These are phyloP conservation scores for Cerceris ruficornis DNA, from an alignment of 2,888 invertebrate species.

Conservation along the genomic window DNA sequence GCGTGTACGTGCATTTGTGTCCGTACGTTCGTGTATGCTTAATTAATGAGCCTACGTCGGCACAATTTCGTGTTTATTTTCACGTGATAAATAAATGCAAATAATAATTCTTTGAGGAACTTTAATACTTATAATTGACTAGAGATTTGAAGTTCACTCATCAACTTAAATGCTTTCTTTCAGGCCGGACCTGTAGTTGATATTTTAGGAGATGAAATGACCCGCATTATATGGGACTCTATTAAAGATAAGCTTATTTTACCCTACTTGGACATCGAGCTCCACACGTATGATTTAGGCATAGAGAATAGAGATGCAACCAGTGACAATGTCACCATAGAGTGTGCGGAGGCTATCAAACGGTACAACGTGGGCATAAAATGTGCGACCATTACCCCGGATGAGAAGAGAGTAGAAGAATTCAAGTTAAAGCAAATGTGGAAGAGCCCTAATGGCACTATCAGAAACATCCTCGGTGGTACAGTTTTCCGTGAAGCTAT, in stretches of 20 bases:
- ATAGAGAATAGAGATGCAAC: conserved; percentile 97
- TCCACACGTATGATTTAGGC: conserved; percentile 96
- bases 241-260: conserved; percentile 98
- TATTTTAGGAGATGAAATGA: conserved; percentile 97
- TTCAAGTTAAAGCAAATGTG: conserved; percentile 95
- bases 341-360: conserved; percentile 97
- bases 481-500: conserved; percentile 94
- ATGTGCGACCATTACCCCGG: conserved; percentile 99
- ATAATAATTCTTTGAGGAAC: too few relatives aligned
- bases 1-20: background rate
- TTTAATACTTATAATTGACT: too few relatives aligned
- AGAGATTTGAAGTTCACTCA: too few relatives aligned
- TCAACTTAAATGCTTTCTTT: too few relatives aligned
- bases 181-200: conserved; percentile 94
- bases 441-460: conserved; percentile 95
- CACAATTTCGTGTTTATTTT: too few relatives aligned
- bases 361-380: conserved; percentile 99
- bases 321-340: conserved; percentile 96
- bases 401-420: conserved; percentile 97
- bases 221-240: conserved; percentile 98
- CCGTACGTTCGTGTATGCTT: background rate
- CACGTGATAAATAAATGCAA: too few relatives aligned
- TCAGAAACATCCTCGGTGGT: conserved; percentile 93
- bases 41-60: background rate
- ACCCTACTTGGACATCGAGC: conserved; percentile 96